A percentile compares a stretch with the other conserved stretches of the same genome.
Evolutionary conservation across 2,797 vertebrate species (phyloP).

Genomic region (Smutsia temminckii): DNA sequence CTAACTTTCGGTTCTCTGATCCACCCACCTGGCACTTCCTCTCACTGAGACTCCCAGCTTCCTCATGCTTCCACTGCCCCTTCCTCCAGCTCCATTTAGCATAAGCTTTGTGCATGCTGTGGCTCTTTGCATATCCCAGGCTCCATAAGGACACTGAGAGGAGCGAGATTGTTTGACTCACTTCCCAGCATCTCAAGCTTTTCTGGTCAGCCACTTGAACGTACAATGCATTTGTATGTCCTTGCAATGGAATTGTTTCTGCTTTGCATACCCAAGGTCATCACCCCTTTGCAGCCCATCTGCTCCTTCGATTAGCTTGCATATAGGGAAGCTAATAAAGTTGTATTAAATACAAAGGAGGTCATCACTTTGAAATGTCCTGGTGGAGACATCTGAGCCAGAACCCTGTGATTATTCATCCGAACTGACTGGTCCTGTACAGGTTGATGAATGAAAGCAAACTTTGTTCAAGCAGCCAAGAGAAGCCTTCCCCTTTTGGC

Average conservation of each 20-base stretch:
- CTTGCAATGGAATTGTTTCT: neutral
- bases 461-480: conserved; percentile 13
- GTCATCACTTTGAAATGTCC: conserved; percentile 4
- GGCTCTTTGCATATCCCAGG: neutral
- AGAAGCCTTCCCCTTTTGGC: neutral
- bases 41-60: neutral
- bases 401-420: conserved; percentile 19
- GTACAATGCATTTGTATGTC: neutral
- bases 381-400: conserved; percentile 19
- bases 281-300: neutral
- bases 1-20: neutral
- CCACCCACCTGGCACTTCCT: neutral
- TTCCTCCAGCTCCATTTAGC: neutral
- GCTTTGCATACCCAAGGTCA: neutral
- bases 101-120: neutral
- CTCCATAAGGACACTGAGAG: neutral
- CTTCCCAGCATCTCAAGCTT: neutral
- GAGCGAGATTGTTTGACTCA: neutral
- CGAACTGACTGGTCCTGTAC: neutral
- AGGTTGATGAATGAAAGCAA: conserved; percentile 45
- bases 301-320: neutral
- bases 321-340: neutral
- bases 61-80: neutral
- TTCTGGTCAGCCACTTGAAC: neutral
- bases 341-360: conserved; percentile 37